Evolutionary conservation across 2,888 invertebrate genomes (phyloP).

Genomic region (Fissipunctia ypsillon): DNA sequence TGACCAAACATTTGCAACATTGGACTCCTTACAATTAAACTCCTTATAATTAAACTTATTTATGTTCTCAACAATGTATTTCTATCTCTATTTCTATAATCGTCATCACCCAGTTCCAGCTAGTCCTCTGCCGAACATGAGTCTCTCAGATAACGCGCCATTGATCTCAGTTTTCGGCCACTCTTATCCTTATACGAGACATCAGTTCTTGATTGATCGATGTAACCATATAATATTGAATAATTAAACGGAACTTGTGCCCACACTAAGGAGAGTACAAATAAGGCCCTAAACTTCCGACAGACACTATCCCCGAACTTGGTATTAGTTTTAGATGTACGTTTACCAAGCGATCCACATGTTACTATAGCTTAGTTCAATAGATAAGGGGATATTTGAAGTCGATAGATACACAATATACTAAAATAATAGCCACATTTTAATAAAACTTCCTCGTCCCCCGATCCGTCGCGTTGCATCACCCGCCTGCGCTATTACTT

Average conservation of each 20-base stretch:
- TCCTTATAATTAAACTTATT: too few species aligned
- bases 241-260: constrained; percentile 27
- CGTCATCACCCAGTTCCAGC: background rate
- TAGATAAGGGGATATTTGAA: constrained; percentile 28
- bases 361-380: constrained; percentile 40
- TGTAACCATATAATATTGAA: constrained; percentile 24
- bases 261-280: constrained; percentile 18
- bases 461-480: too few species aligned
- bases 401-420: too few species aligned
- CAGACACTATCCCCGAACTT: constrained; percentile 36
- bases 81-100: too few species aligned
- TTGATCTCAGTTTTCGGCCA: background rate
- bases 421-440: too few species aligned
- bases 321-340: constrained; percentile 44
- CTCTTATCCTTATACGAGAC: background rate
- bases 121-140: background rate
- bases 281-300: constrained; percentile 36
- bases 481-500: too few species aligned
- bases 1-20: too few species aligned
- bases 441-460: too few species aligned
- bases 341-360: constrained; percentile 27
- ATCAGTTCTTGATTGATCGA: constrained; percentile 6
- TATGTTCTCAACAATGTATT: too few species aligned
- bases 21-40: too few species aligned
- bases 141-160: background rate